Evolutionary conservation across 1,140 invertebrate genomes (phyloP).

Genomic region (Cotesia typhae): DNA sequence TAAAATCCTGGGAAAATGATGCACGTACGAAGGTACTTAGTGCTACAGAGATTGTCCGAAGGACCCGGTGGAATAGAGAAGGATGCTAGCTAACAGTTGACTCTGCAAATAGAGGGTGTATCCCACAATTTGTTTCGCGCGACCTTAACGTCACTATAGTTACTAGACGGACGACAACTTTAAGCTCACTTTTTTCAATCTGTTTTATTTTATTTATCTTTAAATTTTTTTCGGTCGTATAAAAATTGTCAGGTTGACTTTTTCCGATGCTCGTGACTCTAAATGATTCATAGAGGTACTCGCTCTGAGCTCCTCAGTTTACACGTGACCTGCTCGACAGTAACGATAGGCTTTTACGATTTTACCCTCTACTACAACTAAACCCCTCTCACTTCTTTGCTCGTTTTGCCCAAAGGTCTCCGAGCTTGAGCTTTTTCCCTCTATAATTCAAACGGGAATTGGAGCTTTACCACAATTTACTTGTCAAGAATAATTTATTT

Average conservation of each 20-base stretch:
- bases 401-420: slow-evolving; percentile 6
- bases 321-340: slow-evolving; percentile 28
- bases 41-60: slow-evolving; percentile 20
- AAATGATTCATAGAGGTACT: slow-evolving; percentile 28
- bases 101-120: slow-evolving; percentile 29
- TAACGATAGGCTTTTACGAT: slow-evolving; percentile 35
- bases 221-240: background rate
- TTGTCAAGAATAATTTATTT: slow-evolving; percentile 26
- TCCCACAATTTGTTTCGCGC: slow-evolving; percentile 26
- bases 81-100: background rate
- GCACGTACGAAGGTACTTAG: slow-evolving; percentile 35
- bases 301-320: slow-evolving; percentile 19
- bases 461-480: slow-evolving; percentile 33
- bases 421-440: slow-evolving; percentile 33
- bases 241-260: slow-evolving; percentile 13
- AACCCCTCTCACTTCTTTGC: slow-evolving; percentile 9
- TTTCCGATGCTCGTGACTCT: slow-evolving; percentile 19
- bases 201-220: background rate
- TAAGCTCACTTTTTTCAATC: too few relatives aligned
- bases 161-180: background rate
- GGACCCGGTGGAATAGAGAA: slow-evolving; percentile 17
- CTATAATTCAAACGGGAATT: slow-evolving; percentile 37
- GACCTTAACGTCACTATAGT: slow-evolving; percentile 6
- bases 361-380: slow-evolving; percentile 24
- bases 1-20: slow-evolving; percentile 27